Base-by-base conservation (phyloP, 2,888 invertebrate species). In the Orchesella flavescens region DNA sequence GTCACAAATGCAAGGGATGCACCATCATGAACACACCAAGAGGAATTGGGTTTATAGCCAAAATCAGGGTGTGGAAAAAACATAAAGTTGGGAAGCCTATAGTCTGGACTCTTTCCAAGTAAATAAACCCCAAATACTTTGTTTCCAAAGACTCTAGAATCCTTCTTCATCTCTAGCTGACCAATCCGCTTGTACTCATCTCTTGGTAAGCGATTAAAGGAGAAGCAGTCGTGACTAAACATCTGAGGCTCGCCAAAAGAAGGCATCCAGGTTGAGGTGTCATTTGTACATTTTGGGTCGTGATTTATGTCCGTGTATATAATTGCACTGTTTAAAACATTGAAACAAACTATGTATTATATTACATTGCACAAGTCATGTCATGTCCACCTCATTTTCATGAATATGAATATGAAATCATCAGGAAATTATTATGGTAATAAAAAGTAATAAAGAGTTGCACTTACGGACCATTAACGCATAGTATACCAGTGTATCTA, bases 391-490 rank as follows among this genome's bases (percentile, higher is more conserved):
- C n/a, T n/a, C n/a, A n/a, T n/a, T n/a, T n/a, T n/a, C n/a, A n/a
- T n/a, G n/a, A n/a, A n/a, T n/a, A n/a, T n/a, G n/a, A n/a, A n/a
- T n/a, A n/a, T n/a, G n/a, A n/a, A n/a, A n/a, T n/a, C n/a, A n/a
- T n/a, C 34, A 34, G 34, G 34, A 34, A 34, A 34, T 34, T 34
- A 34, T 34, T n/a, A n/a, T n/a, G n/a, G n/a, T n/a, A n/a, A n/a
- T n/a, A n/a, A n/a, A n/a, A n/a, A 7, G 34, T 34, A 34, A 34
- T 34, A 34, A 34, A 34, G 7, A 34, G 34, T 34, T 34, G 34
- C 34, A 69, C 77, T 78, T 78, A 78, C 78, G 78, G 78, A 12
- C 78, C 78, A 53, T 78, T 78, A 15, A 78, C 71, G 23, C 78
- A 78, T 21, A 78, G 53, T 13, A 78, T 71, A 19, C 78, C 78